Conservation (phyloP, 1,140 invertebrate species). For the Drosophila tropicalis region DNA sequence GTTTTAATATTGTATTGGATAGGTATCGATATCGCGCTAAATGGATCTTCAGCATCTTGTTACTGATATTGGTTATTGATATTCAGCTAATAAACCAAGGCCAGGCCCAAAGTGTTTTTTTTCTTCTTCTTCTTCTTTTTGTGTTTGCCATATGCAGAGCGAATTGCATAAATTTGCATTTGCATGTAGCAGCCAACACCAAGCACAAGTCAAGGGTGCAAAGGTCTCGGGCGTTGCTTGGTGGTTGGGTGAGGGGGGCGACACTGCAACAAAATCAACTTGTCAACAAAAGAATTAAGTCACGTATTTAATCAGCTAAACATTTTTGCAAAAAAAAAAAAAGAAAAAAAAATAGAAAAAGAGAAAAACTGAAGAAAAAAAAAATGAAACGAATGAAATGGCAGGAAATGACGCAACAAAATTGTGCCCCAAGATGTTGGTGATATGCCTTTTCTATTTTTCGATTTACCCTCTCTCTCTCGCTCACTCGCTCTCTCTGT, state of each 20-base stretch:
- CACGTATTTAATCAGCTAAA: slow-evolving; percentile 48
- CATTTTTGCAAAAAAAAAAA: slow-evolving; percentile 25
- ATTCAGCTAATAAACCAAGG: slow-evolving; percentile 5
- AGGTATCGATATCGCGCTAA: background rate
- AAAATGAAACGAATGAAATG: background rate
- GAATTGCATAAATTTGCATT: slow-evolving; percentile 14
- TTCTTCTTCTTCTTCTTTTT: too few relatives aligned
- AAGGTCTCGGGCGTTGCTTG: too few relatives aligned
- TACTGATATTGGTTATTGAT: slow-evolving; percentile 11
- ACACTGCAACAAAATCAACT: slow-evolving; percentile 51
- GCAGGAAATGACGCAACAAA: slow-evolving; percentile 8
- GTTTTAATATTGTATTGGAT: background rate
- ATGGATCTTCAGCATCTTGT: slow-evolving; percentile 14
- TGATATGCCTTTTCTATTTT: slow-evolving; percentile 13
- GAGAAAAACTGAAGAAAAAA: background rate
- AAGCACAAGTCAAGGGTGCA: slow-evolving; percentile 35
- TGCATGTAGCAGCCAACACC: background rate
- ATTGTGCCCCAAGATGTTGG: slow-evolving; percentile 8
- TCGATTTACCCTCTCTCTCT: background rate
- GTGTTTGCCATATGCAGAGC: background rate
- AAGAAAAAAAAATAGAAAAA: too few relatives aligned
- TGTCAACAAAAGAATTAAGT: slow-evolving; percentile 74
- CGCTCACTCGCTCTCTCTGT: background rate
- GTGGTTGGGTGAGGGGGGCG: background rate
- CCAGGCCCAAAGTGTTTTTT: background rate